Base-by-base conservation (phyloP, 2,113 vertebrate genomes). In the Cololabis saira region DNA sequence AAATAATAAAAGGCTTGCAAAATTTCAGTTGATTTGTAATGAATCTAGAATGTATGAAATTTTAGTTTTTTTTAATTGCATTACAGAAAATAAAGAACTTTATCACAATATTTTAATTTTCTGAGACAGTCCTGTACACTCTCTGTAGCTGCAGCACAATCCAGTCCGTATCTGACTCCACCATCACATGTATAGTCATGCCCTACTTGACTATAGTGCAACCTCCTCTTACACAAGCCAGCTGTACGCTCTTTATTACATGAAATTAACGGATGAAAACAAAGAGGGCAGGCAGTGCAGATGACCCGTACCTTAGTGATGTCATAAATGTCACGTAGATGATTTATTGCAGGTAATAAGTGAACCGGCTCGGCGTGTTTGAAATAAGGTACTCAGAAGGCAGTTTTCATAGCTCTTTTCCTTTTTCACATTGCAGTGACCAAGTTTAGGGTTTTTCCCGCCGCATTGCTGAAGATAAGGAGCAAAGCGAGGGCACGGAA, bases 291-390 rank as follows among this genome's bases (percentile, higher is more conserved):
- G 16, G 17, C 19, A 47, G 17, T 15, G 18, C 44, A 69, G 33
- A 41, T 48, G 45, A 4, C 43, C 56, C 43, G n/a, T 52, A 68
- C 14, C 12, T 40, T 21, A 37, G 44, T 48, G 51, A 30, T 27
- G 8, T 40, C 40, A 27, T 73, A 80, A 76, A 74, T 62, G 67
- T 74, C 58, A 72, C 30, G 19, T 9, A 3, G 40, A 3, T 69
- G 63, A 76, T 79, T 78, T 78, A 84, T 58, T 51, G 41, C 51
- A 1, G 2, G 37, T 16, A 51, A 77, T 55, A 30, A 49, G 14
- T 19, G 37, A 84, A 76, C 76, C 73, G 55, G 61, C 60, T 66
- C 6, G 42, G 47, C 40, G 15, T 59, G 63, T 82, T 66, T 65
- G 27, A 62, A 43, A 51, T 21, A 11, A 43, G 21, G 17, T 41